Conservation (phyloP, 2,888 invertebrate species). For the Strigamia crassipes region DNA sequence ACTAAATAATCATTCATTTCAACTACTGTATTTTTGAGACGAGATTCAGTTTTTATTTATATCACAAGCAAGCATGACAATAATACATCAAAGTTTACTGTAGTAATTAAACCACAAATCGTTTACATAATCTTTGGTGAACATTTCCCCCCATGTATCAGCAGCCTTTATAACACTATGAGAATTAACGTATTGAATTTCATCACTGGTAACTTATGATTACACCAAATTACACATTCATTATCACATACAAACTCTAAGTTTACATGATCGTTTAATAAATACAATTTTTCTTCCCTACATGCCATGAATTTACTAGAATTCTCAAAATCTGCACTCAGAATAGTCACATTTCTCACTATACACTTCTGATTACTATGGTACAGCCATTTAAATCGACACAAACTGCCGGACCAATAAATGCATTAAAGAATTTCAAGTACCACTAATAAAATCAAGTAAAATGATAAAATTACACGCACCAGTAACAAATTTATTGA, state of each 20-base stretch:
- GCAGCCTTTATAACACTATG: neutral
- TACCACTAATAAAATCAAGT: neutral
- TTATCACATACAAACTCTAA: neutral
- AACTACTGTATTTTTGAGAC: neutral
- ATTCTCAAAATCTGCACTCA: neutral
- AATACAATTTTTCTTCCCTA: neutral
- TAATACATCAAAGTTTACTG: constrained; percentile 3
- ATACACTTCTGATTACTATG: neutral
- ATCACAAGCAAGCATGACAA: constrained; percentile 12
- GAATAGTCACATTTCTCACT: constrained; percentile 1
- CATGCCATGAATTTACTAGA: neutral
- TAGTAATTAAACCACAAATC: neutral
- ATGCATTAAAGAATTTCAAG: neutral
- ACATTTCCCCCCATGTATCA: neutral
- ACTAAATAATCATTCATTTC: neutral
- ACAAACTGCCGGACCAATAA: neutral
- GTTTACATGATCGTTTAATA: neutral
- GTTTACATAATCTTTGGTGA: neutral
- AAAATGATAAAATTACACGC: neutral
- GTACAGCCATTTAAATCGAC: too few relatives aligned
- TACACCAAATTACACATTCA: neutral
- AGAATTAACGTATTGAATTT: neutral
- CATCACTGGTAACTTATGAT: neutral
- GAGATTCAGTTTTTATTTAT: constrained; percentile 10
- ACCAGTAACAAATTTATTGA: neutral